Evolutionary conservation across 2,888 invertebrate genomes (phyloP).

Genomic region (Orthosia gothica): DNA sequence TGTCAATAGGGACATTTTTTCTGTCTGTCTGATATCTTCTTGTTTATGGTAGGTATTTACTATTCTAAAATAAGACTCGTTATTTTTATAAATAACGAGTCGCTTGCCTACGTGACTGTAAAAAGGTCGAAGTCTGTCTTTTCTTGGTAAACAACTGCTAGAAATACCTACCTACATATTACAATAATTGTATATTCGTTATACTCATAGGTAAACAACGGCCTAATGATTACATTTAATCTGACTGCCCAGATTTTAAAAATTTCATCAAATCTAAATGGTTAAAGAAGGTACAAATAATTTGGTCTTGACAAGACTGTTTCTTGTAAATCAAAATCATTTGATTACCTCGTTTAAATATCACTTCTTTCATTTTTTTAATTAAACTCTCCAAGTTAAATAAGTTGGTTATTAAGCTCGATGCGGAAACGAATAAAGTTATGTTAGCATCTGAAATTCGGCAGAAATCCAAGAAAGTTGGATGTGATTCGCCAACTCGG

Average conservation of each 20-base stretch:
- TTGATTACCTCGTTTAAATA: constrained; percentile 47
- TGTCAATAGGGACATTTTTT: background rate
- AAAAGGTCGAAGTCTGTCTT: constrained; percentile 13
- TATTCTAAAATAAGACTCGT: constrained; percentile 35
- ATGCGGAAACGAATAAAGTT: constrained; percentile 81
- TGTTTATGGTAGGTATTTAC: background rate
- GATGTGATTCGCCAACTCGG: constrained; percentile 80
- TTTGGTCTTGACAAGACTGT: background rate
- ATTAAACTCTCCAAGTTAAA: constrained; percentile 69
- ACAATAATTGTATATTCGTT: too few relatives aligned
- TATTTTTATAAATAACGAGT: constrained; percentile 37
- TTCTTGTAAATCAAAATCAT: constrained; percentile 32
- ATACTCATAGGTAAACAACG: too few relatives aligned
- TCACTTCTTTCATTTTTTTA: constrained; percentile 66
- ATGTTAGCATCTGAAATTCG: constrained; percentile 81
- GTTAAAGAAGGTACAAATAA: background rate
- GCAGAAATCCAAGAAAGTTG: constrained; percentile 87
- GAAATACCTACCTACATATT: too few relatives aligned
- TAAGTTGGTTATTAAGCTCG: constrained; percentile 78
- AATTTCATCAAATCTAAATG: background rate
- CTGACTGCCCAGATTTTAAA: background rate
- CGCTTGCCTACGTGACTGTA: constrained; percentile 13
- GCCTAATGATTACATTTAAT: background rate
- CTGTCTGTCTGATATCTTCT: background rate
- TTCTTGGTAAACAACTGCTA: constrained; percentile 8